These are phyloP conservation scores for Melitaea athalia DNA, from an alignment of 2,888 invertebrate genomes.

Conservation along the genomic window DNA sequence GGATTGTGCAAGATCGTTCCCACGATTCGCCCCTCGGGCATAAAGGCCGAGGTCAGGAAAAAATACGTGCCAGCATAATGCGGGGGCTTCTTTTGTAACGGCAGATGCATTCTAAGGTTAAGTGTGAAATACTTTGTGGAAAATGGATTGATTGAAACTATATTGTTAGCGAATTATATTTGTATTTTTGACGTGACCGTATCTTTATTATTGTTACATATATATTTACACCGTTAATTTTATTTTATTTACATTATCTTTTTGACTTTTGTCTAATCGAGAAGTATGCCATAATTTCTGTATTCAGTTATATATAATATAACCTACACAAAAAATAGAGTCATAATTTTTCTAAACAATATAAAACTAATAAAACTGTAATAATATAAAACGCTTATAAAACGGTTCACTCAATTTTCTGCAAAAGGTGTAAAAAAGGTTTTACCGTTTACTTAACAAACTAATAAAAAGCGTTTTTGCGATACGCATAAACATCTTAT, in stretches of 20 bases:
- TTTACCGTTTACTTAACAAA: background rate
- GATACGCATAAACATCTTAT: slow-evolving; percentile 28
- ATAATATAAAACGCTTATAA: background rate
- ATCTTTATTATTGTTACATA: slow-evolving; percentile 3
- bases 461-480: slow-evolving; percentile 24
- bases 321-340: background rate
- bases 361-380: background rate
- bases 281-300: background rate
- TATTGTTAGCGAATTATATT: slow-evolving; percentile 45
- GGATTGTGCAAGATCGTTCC: slow-evolving; percentile 79
- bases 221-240: background rate
- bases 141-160: slow-evolving; percentile 72
- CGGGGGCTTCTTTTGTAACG: slow-evolving; percentile 73
- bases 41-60: slow-evolving; percentile 81
- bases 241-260: background rate
- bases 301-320: background rate
- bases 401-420: background rate
- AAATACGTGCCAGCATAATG: slow-evolving; percentile 78
- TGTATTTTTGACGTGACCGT: slow-evolving; percentile 30
- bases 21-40: slow-evolving; percentile 79
- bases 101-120: slow-evolving; percentile 80
- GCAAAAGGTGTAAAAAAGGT: background rate
- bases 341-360: background rate
- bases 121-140: slow-evolving; percentile 66
- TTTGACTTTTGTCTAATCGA: no score